Evolutionary conservation across 1,140 invertebrate species (phyloP).

Genomic region (Brachionus sp.): DNA sequence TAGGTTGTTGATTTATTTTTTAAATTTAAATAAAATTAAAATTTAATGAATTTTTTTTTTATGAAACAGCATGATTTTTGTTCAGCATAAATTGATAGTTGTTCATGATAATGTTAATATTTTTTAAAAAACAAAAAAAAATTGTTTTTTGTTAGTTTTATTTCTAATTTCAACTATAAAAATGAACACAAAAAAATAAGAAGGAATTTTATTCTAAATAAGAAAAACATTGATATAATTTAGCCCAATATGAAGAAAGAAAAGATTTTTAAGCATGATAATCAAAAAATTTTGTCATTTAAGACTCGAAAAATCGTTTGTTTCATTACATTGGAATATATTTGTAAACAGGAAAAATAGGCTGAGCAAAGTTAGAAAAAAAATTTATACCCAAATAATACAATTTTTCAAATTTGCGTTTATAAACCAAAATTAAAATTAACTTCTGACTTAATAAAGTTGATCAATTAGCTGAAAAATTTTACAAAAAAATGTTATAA

Average conservation of each 20-base stretch:
- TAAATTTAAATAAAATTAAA: too few species aligned
- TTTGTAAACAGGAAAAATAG: not conserved
- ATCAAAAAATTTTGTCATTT: not conserved
- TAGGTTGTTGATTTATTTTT: too few species aligned
- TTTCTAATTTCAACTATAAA: conserved; percentile 10
- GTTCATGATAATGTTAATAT: not conserved
- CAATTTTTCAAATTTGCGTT: not conserved
- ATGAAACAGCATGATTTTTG: too few species aligned
- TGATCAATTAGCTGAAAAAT: not conserved
- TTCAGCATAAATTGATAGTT: not conserved
- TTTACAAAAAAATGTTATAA: not conserved
- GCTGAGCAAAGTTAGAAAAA: not conserved
- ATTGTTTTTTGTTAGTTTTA: not conserved
- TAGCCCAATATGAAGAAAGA: conserved; percentile 26
- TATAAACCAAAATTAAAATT: not conserved
- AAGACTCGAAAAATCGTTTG: conserved; percentile 3
- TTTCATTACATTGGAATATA: conserved; percentile 19
- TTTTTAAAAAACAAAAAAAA: not conserved
- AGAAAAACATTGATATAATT: not conserved
- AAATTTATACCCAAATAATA: not conserved
- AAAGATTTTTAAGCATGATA: conserved; percentile 12
- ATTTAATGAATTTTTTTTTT: too few species aligned
- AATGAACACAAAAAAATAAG: conserved; percentile 2
- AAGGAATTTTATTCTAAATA: conserved; percentile 22
- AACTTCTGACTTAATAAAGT: not conserved